phyloP scores from a whole-genome alignment of 1,140 invertebrate species.

The Lasaia peninsularis region DNA sequence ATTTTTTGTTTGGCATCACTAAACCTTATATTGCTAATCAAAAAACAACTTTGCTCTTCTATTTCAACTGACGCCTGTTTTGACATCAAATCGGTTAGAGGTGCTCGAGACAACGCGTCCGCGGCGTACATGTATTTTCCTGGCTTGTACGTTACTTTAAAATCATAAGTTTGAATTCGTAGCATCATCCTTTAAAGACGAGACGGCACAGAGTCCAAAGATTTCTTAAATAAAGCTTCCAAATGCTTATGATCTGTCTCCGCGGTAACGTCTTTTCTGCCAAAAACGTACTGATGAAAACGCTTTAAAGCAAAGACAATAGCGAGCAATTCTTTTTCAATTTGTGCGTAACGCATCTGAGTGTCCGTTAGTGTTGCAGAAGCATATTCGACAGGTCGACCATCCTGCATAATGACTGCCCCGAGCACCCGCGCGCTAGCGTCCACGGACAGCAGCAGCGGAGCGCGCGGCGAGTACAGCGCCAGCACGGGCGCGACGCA shows the following conservation, averaged over 20 bases:
- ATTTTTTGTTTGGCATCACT: neutral
- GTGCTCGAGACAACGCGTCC: neutral
- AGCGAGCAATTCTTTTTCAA: conserved; percentile 21
- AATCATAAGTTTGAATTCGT: too few relatives aligned
- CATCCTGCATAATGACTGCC: conserved; percentile 12
- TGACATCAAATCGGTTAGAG: neutral
- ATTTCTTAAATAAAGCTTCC: conserved; percentile 1
- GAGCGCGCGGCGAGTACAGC: conserved; percentile 13
- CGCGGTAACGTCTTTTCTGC: conserved; percentile 17
- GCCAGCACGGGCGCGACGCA: conserved; percentile 20
- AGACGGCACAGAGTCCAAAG: too few relatives aligned
- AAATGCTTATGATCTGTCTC: conserved; percentile 27
- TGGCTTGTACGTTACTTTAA: neutral
- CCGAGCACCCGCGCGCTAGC: conserved; percentile 15
- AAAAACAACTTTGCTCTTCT: neutral
- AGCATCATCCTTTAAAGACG: too few relatives aligned
- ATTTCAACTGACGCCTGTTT: neutral
- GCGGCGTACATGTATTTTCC: neutral
- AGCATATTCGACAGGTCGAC: conserved; percentile 13
- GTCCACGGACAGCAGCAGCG: conserved; percentile 20
- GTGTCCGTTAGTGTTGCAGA: conserved; percentile 1
- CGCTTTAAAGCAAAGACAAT: conserved; percentile 25
- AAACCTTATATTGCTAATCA: neutral
- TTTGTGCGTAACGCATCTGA: conserved; percentile 17
- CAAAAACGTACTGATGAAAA: conserved; percentile 28